phyloP scores from a whole-genome alignment of 1,140 invertebrate genomes.

The Meloidogyne chitwoodi region DNA sequence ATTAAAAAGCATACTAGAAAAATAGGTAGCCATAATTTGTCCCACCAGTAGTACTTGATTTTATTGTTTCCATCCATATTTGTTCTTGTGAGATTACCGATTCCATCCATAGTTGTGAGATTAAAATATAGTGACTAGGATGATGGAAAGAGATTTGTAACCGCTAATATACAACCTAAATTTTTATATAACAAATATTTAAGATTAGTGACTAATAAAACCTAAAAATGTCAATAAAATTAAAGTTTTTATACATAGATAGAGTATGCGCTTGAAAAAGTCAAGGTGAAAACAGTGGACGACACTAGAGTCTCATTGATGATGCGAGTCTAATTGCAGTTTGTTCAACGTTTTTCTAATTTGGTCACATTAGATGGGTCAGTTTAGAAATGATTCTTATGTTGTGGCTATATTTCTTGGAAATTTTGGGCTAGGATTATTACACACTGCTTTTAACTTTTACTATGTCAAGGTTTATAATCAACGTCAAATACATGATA shows the following conservation, averaged over 20 bases:
- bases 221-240: no score
- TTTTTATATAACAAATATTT: no score
- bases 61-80: not conserved
- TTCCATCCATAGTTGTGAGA: not conserved
- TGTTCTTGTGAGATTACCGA: not conserved
- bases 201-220: no score
- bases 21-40: not conserved
- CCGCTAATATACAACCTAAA: not conserved
- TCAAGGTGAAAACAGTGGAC: no score
- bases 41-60: not conserved
- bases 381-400: not conserved
- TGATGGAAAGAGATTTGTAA: not conserved
- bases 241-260: no score
- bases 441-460: conserved; percentile 52
- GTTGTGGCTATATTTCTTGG: conserved; percentile 41
- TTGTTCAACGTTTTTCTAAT: no score
- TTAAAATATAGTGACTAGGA: not conserved
- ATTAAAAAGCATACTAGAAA: not conserved
- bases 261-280: no score
- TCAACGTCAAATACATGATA: no score
- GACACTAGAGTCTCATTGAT: no score
- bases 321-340: no score
- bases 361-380: not conserved
- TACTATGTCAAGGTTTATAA: conserved; percentile 57
- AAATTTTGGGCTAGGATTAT: conserved; percentile 43